phyloP scores from a whole-genome alignment of 2,888 invertebrate genomes.

The Tipula unca region DNA sequence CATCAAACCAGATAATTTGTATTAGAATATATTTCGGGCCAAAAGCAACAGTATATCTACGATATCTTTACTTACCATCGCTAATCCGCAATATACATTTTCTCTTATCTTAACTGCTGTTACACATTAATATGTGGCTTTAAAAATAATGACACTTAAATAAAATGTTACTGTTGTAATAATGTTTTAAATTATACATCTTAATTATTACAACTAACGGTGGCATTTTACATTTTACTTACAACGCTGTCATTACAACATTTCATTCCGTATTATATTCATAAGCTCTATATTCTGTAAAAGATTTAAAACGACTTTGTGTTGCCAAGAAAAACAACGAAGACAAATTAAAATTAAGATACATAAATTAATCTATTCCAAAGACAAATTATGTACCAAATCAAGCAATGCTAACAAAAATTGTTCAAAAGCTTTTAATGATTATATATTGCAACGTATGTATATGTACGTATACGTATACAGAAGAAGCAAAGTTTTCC shows the following conservation, averaged over 20 bases:
- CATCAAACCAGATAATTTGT: too few species aligned
- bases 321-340: neutral
- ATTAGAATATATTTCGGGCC: too few species aligned
- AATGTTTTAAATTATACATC: neutral
- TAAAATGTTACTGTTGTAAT: neutral
- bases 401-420: neutral
- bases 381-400: neutral
- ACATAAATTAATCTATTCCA: slow-evolving; percentile 1
- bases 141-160: neutral
- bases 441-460: neutral
- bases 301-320: neutral
- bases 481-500: neutral
- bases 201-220: neutral
- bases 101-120: too few species aligned
- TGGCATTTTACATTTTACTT: too few species aligned
- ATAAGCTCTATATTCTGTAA: neutral
- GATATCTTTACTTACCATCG: too few species aligned
- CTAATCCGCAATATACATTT: too few species aligned
- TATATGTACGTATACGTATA: neutral
- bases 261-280: neutral
- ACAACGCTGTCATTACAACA: neutral
- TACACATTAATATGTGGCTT: neutral
- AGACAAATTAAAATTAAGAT: neutral
- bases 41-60: too few species aligned
- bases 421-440: neutral